Evolutionary conservation across 2,113 vertebrate species (phyloP), one percentile per base, ranked within the genome.

Genomic region (Ceratotherium simum): DNA sequence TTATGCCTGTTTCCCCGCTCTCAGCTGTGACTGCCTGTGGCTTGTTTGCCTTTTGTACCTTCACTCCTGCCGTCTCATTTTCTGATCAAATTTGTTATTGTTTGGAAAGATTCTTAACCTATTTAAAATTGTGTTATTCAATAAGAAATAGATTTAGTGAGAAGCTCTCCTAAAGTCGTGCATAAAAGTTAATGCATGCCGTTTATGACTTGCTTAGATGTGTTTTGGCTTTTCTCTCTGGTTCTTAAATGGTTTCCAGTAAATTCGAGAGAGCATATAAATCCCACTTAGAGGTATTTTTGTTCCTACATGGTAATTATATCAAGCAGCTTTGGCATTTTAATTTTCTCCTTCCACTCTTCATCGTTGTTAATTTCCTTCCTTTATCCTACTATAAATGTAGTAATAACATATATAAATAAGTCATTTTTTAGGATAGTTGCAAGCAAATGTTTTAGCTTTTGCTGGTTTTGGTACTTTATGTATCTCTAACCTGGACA

Each of bases 31-130:
- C 25, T 96, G 65, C 23, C 56, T n/a, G 9, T 65, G 75, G 31
- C 76, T 27, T 33, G 12, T 79, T 56, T 89, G 5, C 20, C 51
- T 92, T 95, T 75, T 85, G 7, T 11, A 46, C 17, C 39, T 85
- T 92, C 25, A 39, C n/a, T 86, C 8, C 16, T 8, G 95, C 23
- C 48, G 79, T 89, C 70, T 79, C 0, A 33, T 89, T 96, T 90
- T 83, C 42, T 65, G 16, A 82, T 96, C 8, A 64, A 46, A 48
- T 48, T 23, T 92, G 27, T 80, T 70, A 64, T 51, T 92, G 51
- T 69, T 94, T 96, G 33, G 69, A 80, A 93, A 62, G 39, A 76
- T 87, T 79, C 80, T 39, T 84, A 56, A 88, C 13, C 13, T 64
- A 65, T 21, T 36, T 88, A 36, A 79, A 79, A 84, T 3, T 73